Conservation (phyloP, 2,797 vertebrate genomes). For the Enteromius mattozi region DNA sequence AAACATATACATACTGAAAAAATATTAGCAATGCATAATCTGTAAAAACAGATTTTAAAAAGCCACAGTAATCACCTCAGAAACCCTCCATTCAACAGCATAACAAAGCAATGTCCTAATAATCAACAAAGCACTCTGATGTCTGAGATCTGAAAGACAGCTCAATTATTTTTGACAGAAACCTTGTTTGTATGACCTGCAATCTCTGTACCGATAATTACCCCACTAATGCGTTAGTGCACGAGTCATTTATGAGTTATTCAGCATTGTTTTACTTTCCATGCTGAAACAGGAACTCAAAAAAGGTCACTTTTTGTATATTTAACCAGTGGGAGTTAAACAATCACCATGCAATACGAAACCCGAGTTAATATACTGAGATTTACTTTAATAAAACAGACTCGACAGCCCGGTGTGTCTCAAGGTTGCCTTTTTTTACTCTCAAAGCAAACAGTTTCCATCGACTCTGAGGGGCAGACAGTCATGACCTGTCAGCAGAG, state of each 20-base stretch:
- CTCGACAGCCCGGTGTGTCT: slow-evolving; percentile 14
- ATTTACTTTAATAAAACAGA: slow-evolving; percentile 30
- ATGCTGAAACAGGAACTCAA: neutral
- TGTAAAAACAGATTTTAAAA: neutral
- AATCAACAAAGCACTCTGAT: neutral
- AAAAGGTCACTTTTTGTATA: slow-evolving; percentile 1
- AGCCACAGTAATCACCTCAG: neutral
- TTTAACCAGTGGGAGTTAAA: slow-evolving; percentile 26
- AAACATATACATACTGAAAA: neutral
- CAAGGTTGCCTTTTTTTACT: slow-evolving; percentile 34
- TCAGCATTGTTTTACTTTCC: neutral
- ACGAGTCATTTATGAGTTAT: slow-evolving; percentile 3
- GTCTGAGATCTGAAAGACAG: slow-evolving; percentile 10
- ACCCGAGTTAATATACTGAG: slow-evolving; percentile 15
- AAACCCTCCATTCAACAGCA: neutral
- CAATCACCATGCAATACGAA: neutral
- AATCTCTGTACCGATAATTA: slow-evolving; percentile 27
- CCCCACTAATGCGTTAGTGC: neutral
- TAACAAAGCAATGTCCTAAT: neutral
- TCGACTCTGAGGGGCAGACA: slow-evolving; percentile 26
- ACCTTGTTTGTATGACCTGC: slow-evolving; percentile 18
- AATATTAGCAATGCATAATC: neutral
- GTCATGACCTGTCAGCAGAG: slow-evolving; percentile 36
- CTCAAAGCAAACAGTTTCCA: slow-evolving; percentile 29
- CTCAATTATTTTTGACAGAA: slow-evolving; percentile 27